Evolutionary conservation across 2,888 invertebrate species (phyloP).

Genomic region (Tenodera sinensis): DNA sequence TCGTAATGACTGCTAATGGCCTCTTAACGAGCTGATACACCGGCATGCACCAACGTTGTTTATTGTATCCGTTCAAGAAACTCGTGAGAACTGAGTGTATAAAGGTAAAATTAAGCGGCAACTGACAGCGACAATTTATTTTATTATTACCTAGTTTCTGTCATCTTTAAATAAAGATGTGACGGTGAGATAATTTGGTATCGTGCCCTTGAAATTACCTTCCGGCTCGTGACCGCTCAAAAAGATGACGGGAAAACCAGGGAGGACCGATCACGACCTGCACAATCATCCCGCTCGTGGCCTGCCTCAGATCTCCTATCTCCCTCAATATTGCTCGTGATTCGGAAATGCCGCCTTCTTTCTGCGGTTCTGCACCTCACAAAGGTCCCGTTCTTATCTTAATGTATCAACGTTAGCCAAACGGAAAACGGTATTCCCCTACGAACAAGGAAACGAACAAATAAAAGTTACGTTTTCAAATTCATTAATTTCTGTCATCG

Average conservation of each 20-base stretch:
- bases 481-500: too few relatives aligned
- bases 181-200: background rate
- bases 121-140: background rate
- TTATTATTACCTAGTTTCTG: background rate
- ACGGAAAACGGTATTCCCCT: background rate
- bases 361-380: background rate
- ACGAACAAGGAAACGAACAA: background rate
- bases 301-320: background rate
- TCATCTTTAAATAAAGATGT: background rate
- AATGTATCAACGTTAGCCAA: background rate
- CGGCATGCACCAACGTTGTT: too few relatives aligned
- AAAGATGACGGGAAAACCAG: background rate
- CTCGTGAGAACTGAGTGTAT: background rate
- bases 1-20: too few relatives aligned
- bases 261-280: background rate
- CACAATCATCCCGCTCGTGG: background rate
- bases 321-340: background rate
- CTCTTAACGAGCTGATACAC: too few relatives aligned
- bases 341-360: background rate
- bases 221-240: background rate
- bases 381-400: background rate
- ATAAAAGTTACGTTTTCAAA: background rate
- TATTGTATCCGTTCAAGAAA: background rate
- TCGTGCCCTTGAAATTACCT: background rate
- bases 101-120: background rate